A percentile compares a stretch with the other conserved stretches of the same genome.
These are phyloP conservation scores for Rhinophrynus dorsalis DNA, from an alignment of 2,797 vertebrate species.

Conservation along the genomic window DNA sequence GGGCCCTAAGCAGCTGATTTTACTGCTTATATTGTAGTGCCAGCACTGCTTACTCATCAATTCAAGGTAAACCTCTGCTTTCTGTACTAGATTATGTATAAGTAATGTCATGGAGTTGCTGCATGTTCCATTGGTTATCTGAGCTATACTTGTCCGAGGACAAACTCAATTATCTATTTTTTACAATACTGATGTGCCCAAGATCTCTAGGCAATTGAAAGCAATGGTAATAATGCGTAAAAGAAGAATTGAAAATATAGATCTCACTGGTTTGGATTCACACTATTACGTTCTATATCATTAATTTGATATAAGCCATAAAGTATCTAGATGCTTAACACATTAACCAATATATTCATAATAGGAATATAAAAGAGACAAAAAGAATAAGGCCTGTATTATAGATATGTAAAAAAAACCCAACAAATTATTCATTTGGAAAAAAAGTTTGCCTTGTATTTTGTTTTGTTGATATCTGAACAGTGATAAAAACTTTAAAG, in stretches of 20 bases:
- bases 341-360: background rate
- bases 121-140: background rate
- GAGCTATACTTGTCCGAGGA: slow-evolving; percentile 4
- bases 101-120: background rate
- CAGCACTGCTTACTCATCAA: background rate
- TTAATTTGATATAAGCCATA: slow-evolving; percentile 12
- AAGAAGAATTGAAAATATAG: background rate
- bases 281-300: background rate
- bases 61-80: background rate
- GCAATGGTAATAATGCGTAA: slow-evolving; percentile 5
- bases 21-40: too few relatives aligned
- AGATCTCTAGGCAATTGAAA: slow-evolving; percentile 21
- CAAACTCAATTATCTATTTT: slow-evolving; percentile 14
- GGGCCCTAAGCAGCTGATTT: too few relatives aligned
- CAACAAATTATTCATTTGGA: too few relatives aligned
- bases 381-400: too few relatives aligned
- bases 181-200: background rate
- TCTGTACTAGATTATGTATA: background rate
- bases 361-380: background rate
- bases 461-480: too few relatives aligned
- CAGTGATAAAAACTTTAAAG: too few relatives aligned
- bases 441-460: too few relatives aligned
- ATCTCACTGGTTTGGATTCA: background rate
- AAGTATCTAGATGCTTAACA: background rate
- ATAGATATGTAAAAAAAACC: too few relatives aligned